Conservation (phyloP, 1,140 invertebrate genomes). For the Drosophila lacertosa region DNA sequence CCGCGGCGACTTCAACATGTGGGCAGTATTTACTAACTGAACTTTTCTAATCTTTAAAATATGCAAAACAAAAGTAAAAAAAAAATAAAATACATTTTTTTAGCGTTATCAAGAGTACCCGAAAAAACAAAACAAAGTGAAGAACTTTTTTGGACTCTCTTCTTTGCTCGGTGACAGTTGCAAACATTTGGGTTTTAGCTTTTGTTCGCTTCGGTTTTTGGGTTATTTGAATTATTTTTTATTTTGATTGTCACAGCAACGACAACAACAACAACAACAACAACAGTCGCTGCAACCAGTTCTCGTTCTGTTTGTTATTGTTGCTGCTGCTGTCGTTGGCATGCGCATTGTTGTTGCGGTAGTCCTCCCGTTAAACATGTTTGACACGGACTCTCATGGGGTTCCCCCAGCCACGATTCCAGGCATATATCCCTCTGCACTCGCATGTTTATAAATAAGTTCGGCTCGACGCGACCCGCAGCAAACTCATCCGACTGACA, state of each 20-base stretch:
- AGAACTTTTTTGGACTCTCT: slow-evolving; percentile 20
- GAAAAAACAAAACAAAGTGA: slow-evolving; percentile 19
- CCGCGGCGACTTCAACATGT: slow-evolving; percentile 5
- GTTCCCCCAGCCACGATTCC: slow-evolving; percentile 33
- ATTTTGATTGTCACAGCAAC: slow-evolving; percentile 65
- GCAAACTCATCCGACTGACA: slow-evolving; percentile 47
- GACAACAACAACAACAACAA: slow-evolving; percentile 4
- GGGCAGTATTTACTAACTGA: slow-evolving; percentile 16
- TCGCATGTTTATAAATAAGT: slow-evolving; percentile 65
- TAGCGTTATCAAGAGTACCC: slow-evolving; percentile 16
- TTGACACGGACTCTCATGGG: slow-evolving; percentile 75
- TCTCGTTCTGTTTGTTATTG: slow-evolving; percentile 64
- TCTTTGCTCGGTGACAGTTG: slow-evolving; percentile 61
- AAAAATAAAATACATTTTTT: neutral
- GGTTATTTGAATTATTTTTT: slow-evolving; percentile 63
- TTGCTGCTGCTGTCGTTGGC: slow-evolving; percentile 49
- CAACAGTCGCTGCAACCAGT: slow-evolving; percentile 48
- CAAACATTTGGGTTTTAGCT: slow-evolving; percentile 64
- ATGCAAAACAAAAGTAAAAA: slow-evolving; percentile 41
- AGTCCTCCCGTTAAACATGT: slow-evolving; percentile 77
- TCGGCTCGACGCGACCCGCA: slow-evolving; percentile 60
- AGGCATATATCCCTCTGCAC: slow-evolving; percentile 13
- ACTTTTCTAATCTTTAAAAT: slow-evolving; percentile 53
- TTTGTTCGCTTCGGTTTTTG: slow-evolving; percentile 31
- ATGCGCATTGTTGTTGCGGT: slow-evolving; percentile 63